Evolutionary conservation across 2,113 vertebrate genomes (phyloP), one percentile per base, ranked within the genome.

Genomic region (Oceanites oceanicus): DNA sequence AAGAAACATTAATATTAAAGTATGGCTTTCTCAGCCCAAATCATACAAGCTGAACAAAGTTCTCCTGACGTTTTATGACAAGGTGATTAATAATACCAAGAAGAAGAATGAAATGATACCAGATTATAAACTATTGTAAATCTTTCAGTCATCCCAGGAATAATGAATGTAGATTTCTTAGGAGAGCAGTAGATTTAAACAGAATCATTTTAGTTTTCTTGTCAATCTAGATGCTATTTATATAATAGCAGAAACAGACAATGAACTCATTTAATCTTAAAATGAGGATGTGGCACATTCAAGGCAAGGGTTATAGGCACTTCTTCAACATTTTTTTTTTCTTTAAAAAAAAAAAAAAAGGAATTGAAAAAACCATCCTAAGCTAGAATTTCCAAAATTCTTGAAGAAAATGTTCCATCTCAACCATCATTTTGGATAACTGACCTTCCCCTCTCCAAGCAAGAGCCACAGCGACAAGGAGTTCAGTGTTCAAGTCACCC

Each of bases 91-190:
- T 96, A 96, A 95, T 45, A 95, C 67, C 85, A 34, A 90, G 78
- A 93, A 93, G 93, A 96, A 97, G 94, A 96, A 96, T 93, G 91
- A 96, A 96, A 96, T 77, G 71, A 95, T 95, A 95, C 92, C 78
- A 95, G 96, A 95, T 95, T 95, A 96, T 94, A 95, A 97, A 83
- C 91, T 86, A 91, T 36, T 97, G 95, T 97, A 96, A 95, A 95
- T 96, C 93, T 96, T 95, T 97, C 96, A 94, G 78, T 96, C 96
- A 96, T 92, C 68, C 85, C 74, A 83, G 75, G 91, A 96, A 96
- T 96, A 97, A 96, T 95, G 92, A 97, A 96, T 96, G 91, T 92
- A 59, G 82, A 88, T 95, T 93, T 95, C 88, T 94, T 96, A 95
- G 86, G 80, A 97, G 92, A 95, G 74, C 70, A 89, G 80, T 58